Evolutionary conservation across 2,797 vertebrate genomes (phyloP), one percentile per base, ranked within the genome.

Genomic region (Eutrigla gurnardus): DNA sequence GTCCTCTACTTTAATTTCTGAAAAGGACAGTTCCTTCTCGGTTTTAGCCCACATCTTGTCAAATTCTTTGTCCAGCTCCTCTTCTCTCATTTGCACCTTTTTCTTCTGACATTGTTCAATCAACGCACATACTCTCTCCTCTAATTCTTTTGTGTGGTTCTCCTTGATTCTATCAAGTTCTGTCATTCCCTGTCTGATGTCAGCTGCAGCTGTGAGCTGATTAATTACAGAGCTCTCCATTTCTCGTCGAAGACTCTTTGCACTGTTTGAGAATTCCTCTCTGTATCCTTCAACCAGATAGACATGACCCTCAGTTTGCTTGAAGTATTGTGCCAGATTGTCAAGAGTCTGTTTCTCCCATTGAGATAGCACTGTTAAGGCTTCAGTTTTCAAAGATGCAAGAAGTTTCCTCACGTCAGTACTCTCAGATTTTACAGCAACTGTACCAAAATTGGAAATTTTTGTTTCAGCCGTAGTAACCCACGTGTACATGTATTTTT

Each of bases 201-300:
- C 60, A 10, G 90, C 62, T 8, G 82, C 65, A 47, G 64, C 37
- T 7, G 73, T 65, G 7, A 89, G 83, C 17, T 89, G 89, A 12
- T 37, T 70, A 1, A 12, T 0, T 1, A 89, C 61, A 17, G 78
- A 85, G 43, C 14, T 87, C n/a, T 90, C 50, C 1, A 83, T 86
- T 68, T 90, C 88, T 37, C 13, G 45, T 32, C 73, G 63, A 42
- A 94, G 83, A 6, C 39, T 88, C 15, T 79, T 88, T 15, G 75
- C 73, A 32, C 77, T 91, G 75, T 76, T 90, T 8, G 58, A 37
- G 72, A 95, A 95, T 0, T 92, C 88, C 77, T 87, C 77, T 66
- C 65, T 91, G 75, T 92, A 89, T 37, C 75, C 57, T 76, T 93
- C 93, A 40, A 93, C 82, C 0, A 94, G 85, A 39, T 86, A 49